Evolutionary conservation across 2,888 invertebrate species (phyloP), one percentile per base, ranked within the genome.

Genomic region (Papilio elwesi): DNA sequence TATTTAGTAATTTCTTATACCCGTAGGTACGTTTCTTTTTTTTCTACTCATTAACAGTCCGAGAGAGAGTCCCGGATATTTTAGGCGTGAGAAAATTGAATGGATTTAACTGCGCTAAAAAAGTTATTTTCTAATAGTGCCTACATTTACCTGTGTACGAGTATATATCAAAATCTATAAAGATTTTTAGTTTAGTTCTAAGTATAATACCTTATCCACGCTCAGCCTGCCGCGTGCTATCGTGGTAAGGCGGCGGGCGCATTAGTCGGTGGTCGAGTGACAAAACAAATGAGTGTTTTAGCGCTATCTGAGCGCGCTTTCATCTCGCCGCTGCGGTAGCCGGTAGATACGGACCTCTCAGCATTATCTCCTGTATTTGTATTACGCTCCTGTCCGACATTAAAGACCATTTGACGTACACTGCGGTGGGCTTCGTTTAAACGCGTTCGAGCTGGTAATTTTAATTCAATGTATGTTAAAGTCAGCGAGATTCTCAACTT

Each of bases 261-360:
- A 82, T 83, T 83, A 85, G 82, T 78, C 81, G 83, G 85, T 74
- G 84, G 86, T 76, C 79, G 77, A 81, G 84, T 91, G 93, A 92
- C 91, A 91, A 90, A 90, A 92, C 93, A 93, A 94, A 94, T 94
- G 94, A 92, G 90, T 92, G 91, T 93, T 93, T 93, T 92, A 93
- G 86, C 91, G 89, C 90, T 92, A 93, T 94, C 93, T 83, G 55
- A 67, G 74, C 51, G 66, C 63, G 77, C 89, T 91, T 90, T 92
- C 86, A 93, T 90, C 89, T 85, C 79, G 81, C 89, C 88, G 90
- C 84, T 71, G 81, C 82, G 75, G 81, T 79, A 79, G 82, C 79
- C 72, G 74, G 70, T 53, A 74, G 79, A 79, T 79, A 79, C 76
- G 79, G 74, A 76, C 77, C 77, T 78, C 78, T 81, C 79, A 79